Evolutionary conservation across 2,797 vertebrate genomes (phyloP), one percentile per base, ranked within the genome.

Genomic region (Artibeus jamaicensis): DNA sequence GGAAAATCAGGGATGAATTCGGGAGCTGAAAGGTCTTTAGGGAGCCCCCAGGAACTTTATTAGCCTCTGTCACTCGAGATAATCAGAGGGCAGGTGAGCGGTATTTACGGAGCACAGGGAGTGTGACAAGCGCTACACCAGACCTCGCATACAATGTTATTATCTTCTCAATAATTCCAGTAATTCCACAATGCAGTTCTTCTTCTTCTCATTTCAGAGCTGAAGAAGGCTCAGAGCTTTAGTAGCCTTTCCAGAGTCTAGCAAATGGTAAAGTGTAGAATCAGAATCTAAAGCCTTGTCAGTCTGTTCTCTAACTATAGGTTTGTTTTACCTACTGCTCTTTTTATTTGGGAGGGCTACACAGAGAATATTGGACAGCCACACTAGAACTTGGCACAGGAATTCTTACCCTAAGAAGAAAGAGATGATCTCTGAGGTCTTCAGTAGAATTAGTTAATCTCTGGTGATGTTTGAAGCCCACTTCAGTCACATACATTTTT

Each of bases 81-180:
- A 87, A 74, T 44, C 16, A 32, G 74, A 78, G 59, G 29, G 48
- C 11, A 44, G 39, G 37, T 37, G 74, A n/a, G 1, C 29, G 46
- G 15, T 3, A 26, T 29, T 82, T 11, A 32, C 1, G 29, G 39
- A 42, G 18, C 46, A 55, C 53, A 3, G 39, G 9, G 18, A 15
- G 24, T 0, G 22, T 24, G 55, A 10, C 87, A 19, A 0, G 9
- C 14, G 15, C 16, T 4, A 1, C 0, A 9, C 15, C 11, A 0
- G 0, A 0, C 0, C 9, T 4, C 11, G 6, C 1, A 3, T 2
- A 4, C 48, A 15, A 2, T 3, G 12, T 68, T 21, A 10, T 1
- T 0, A 42, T 46, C 29, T 21, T 70, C 37, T 34, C 21, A 3
- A 21, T 71, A 81, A 22, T 12, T 24, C 39, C n/a, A n/a, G 16